A percentile compares a stretch with the other conserved stretches of the same genome.
These are phyloP conservation scores for Pygmarrhopalites habei DNA, from an alignment of 1,140 invertebrate species.

Conservation along the genomic window DNA sequence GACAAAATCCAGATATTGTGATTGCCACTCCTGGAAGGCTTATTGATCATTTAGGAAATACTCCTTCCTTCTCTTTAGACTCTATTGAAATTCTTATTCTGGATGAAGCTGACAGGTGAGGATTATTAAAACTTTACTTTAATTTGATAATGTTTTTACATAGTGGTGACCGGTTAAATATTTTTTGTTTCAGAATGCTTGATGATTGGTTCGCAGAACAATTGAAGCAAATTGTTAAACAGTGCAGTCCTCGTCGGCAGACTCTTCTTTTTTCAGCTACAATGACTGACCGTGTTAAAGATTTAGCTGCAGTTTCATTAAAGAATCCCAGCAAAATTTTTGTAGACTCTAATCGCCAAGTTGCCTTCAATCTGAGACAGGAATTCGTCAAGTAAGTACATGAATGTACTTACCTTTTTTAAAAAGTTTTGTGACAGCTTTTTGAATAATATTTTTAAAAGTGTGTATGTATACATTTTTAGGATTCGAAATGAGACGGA, in stretches of 20 bases:
- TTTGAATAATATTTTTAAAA: background rate
- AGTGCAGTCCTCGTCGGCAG: constrained; percentile 86
- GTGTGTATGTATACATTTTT: constrained; percentile 6
- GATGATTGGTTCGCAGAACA: constrained; percentile 98
- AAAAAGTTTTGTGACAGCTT: too few species aligned
- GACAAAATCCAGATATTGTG: constrained; percentile 89
- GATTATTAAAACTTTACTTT: constrained; percentile 27
- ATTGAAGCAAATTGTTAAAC: constrained; percentile 91
- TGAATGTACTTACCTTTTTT: too few species aligned
- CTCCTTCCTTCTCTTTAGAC: constrained; percentile 81
- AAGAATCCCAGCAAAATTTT: constrained; percentile 87
- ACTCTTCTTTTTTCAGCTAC: constrained; percentile 97
- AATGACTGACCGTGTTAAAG: constrained; percentile 94
- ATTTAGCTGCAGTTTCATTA: constrained; percentile 83
- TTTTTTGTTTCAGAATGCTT: constrained; percentile 80
- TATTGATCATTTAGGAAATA: constrained; percentile 95
- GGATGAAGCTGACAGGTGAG: constrained; percentile 88
- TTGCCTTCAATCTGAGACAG: constrained; percentile 89
- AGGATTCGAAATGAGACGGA: constrained; percentile 75
- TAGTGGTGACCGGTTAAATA: background rate
- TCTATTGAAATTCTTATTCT: constrained; percentile 90
- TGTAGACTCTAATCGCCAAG: constrained; percentile 91
- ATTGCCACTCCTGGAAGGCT: constrained; percentile 96
- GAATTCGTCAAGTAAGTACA: constrained; percentile 86
- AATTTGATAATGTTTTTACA: background rate